Conservation (phyloP, 2,113 vertebrate genomes). For the Baryphthengus martii region DNA sequence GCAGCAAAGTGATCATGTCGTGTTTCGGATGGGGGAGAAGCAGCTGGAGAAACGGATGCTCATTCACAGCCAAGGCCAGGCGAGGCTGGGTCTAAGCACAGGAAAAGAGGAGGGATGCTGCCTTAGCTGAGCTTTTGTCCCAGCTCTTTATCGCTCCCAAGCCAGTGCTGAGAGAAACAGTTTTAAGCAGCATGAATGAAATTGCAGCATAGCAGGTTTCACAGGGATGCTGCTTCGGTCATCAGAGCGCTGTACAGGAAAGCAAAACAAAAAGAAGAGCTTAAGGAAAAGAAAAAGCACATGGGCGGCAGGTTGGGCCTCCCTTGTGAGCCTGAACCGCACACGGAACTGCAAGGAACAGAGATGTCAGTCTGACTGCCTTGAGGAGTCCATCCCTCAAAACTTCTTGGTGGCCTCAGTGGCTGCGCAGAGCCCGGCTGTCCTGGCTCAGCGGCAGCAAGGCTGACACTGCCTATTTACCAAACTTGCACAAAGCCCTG, state of each 20-base stretch:
- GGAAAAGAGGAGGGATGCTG: not conserved
- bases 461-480: not conserved
- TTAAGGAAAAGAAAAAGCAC: not conserved
- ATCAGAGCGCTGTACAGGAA: not conserved
- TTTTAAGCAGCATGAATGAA: conserved; percentile 9
- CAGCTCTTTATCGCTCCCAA: not conserved
- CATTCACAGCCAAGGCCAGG: fast-evolving
- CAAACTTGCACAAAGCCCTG: not conserved
- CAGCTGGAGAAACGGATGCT: not conserved
- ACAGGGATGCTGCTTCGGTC: not conserved
- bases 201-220: not conserved
- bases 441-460: no score
- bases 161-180: conserved; percentile 2
- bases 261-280: not conserved
- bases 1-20: not conserved
- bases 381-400: not conserved
- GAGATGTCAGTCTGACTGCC: not conserved
- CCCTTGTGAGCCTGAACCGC: not conserved
- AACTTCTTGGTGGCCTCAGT: not conserved
- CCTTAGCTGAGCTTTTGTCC: conserved; percentile 18
- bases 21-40: not conserved
- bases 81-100: not conserved
- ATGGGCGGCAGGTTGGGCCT: fast-evolving
- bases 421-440: fast-evolving
- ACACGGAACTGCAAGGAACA: not conserved